Percentiles rank a stretch among this genome's conserved stretches.
These are phyloP conservation scores for Clarias batrachus DNA, from an alignment of 2,113 vertebrate species.

Conservation along the genomic window DNA sequence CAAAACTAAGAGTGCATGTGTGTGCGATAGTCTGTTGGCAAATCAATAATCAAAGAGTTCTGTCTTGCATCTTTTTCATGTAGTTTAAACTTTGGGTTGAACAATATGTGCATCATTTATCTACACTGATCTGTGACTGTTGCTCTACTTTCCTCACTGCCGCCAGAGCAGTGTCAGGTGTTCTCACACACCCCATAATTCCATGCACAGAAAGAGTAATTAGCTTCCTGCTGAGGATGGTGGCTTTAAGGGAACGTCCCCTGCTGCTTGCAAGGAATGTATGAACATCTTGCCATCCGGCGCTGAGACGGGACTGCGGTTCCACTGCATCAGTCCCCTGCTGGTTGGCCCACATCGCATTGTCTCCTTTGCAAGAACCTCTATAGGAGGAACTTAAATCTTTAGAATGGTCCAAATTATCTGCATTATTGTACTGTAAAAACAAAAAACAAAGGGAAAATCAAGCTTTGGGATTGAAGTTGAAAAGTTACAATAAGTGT, in stretches of 20 bases:
- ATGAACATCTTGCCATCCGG: slow-evolving; percentile 19
- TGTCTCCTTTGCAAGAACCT: slow-evolving; percentile 4
- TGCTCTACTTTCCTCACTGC: slow-evolving; percentile 29
- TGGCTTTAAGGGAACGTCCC: slow-evolving; percentile 45
- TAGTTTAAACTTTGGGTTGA: background rate
- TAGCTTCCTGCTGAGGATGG: slow-evolving; percentile 47
- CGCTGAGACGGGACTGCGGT: slow-evolving; percentile 12
- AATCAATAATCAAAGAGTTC: background rate
- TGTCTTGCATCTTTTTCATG: background rate
- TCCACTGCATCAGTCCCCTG: slow-evolving; percentile 28
- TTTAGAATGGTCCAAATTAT: background rate
- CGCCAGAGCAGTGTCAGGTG: slow-evolving; percentile 26
- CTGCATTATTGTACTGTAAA: background rate
- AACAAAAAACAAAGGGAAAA: background rate
- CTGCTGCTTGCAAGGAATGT: slow-evolving; percentile 36
- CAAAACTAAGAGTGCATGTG: background rate
- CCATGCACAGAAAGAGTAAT: slow-evolving; percentile 46
- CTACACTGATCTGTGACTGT: slow-evolving; percentile 3
- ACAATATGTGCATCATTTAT: background rate
- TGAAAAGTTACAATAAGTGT: background rate
- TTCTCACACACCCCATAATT: slow-evolving; percentile 40
- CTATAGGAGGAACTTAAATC: slow-evolving; percentile 20
- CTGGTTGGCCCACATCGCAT: slow-evolving; percentile 28
- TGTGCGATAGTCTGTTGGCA: background rate
- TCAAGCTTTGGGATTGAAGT: background rate